Percentiles rank a stretch among this genome's conserved stretches.
Evolutionary conservation across 2,113 vertebrate genomes (phyloP).

Genomic region (Damaliscus lunatus): DNA sequence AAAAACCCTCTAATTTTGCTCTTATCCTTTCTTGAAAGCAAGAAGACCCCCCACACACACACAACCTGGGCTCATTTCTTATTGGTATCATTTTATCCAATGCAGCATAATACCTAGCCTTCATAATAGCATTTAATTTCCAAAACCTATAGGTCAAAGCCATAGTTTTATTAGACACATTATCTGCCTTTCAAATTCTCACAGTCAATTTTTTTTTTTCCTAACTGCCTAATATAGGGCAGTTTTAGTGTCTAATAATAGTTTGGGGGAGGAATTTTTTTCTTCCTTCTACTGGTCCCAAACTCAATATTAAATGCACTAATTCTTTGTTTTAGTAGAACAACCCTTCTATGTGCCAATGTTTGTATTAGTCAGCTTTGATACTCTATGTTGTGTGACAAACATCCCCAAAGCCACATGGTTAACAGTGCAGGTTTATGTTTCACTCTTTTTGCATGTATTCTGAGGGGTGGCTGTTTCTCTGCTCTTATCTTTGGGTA

Average conservation of each 20-base stretch:
- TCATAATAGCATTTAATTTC: not conserved
- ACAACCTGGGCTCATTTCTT: not conserved
- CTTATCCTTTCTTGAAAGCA: not conserved
- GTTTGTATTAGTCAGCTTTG: not conserved
- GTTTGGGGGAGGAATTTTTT: not conserved
- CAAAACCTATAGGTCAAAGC: not conserved
- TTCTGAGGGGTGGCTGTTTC: not conserved
- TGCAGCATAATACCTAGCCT: not conserved
- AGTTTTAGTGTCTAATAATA: not conserved
- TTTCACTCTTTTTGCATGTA: not conserved
- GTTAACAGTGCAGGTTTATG: not conserved
- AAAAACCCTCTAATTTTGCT: not conserved
- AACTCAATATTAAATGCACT: not conserved
- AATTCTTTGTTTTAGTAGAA: not conserved
- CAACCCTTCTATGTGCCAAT: not conserved
- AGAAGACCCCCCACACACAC: not conserved
- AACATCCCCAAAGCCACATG: not conserved
- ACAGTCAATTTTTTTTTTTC: not conserved
- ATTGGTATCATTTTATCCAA: not conserved
- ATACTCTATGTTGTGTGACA: not conserved
- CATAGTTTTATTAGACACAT: not conserved
- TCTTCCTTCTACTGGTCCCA: not conserved
- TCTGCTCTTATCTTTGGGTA: not conserved
- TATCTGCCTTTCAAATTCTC: not conserved
- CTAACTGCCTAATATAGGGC: not conserved